phyloP scores from a whole-genome alignment of 2,797 vertebrate genomes.

The Chanos chanos region DNA sequence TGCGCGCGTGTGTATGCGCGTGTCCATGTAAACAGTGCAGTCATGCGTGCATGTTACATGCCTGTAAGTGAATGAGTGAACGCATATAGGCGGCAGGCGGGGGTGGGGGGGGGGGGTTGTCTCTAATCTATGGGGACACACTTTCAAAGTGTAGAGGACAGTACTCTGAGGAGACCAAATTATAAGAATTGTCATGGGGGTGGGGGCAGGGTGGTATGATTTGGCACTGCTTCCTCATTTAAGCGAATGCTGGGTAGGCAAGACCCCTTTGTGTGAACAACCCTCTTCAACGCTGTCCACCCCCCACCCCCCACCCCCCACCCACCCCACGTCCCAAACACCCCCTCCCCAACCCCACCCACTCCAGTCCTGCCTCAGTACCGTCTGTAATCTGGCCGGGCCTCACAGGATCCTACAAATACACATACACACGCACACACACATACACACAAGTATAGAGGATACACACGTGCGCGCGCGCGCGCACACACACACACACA shows the following conservation, averaged over 20 bases:
- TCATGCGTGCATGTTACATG: slow-evolving; percentile 19
- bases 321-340: background rate
- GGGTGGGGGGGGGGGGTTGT: slow-evolving; percentile 20
- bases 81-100: slow-evolving; percentile 10
- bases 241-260: slow-evolving; percentile 61
- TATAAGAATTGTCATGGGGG: slow-evolving; percentile 53
- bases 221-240: slow-evolving; percentile 61
- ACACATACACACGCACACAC: background rate
- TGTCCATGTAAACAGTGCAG: slow-evolving; percentile 17
- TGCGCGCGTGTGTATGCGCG: background rate
- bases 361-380: slow-evolving; percentile 49
- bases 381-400: slow-evolving; percentile 56
- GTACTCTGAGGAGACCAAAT: slow-evolving; percentile 54
- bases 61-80: slow-evolving; percentile 15
- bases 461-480: background rate
- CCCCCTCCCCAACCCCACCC: slow-evolving; percentile 24
- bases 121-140: slow-evolving; percentile 20
- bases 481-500: slow-evolving; percentile 11
- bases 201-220: slow-evolving; percentile 40
- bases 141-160: slow-evolving; percentile 19
- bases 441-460: background rate
- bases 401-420: slow-evolving; percentile 29
- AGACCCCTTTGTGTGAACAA: slow-evolving; percentile 53
- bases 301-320: slow-evolving; percentile 1
- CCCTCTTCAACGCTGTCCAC: too few species aligned